Percentiles rank a stretch among this genome's conserved stretches.
Conservation (phyloP, 2,797 vertebrate species). For the Muscicapa striata region DNA sequence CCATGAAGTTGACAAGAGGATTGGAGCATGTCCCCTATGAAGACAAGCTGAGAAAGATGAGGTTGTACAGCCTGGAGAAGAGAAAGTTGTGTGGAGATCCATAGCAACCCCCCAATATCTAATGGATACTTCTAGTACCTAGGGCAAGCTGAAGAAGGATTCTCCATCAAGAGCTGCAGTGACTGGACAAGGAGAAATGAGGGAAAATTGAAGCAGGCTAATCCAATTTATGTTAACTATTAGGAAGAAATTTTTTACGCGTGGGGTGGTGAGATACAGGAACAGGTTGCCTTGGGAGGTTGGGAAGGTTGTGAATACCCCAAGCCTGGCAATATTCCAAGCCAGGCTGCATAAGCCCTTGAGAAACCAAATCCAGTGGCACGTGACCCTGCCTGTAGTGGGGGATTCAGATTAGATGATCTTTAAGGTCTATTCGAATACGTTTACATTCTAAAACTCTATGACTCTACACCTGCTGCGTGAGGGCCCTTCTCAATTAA, state of each 20-base stretch:
- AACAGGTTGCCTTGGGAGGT: neutral
- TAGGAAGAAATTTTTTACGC: neutral
- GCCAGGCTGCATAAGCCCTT: neutral
- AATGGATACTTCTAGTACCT: neutral
- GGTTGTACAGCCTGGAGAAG: neutral
- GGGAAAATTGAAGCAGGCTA: neutral
- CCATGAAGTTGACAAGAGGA: neutral
- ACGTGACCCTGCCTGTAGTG: neutral
- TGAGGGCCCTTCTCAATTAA: neutral
- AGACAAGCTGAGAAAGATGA: neutral
- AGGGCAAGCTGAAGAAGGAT: neutral
- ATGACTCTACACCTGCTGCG: neutral
- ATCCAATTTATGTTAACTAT: neutral
- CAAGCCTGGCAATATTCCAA: neutral
- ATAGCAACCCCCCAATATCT: neutral
- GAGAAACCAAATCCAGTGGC: too few species aligned
- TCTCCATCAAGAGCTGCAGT: neutral
- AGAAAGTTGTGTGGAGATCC: neutral
- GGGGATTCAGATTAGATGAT: neutral
- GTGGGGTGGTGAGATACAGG: neutral
- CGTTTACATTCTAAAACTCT: neutral
- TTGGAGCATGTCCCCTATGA: rapidly evolving
- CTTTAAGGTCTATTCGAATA: neutral
- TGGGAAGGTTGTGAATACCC: neutral
- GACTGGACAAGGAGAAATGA: neutral